Evolutionary conservation across 2,888 invertebrate species (phyloP).

Genomic region (Dryobota labecula): DNA sequence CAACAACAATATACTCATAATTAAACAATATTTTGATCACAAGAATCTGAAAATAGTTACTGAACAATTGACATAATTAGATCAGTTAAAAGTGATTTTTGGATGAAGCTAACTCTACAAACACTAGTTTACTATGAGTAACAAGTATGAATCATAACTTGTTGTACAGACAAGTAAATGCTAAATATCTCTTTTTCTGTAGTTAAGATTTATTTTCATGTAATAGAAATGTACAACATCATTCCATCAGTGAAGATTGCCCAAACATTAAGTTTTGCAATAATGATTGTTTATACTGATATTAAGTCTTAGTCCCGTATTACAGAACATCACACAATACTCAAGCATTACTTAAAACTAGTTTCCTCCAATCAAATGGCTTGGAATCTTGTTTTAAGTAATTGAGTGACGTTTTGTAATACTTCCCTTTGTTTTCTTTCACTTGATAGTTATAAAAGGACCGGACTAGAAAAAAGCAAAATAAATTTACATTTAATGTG

Average conservation of each 20-base stretch:
- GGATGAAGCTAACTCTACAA: constrained; percentile 1
- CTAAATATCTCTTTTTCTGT: constrained; percentile 1
- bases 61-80: background rate
- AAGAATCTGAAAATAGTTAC: constrained; percentile 1
- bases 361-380: no score
- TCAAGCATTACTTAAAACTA: no score
- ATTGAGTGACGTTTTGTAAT: no score
- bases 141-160: constrained; percentile 39
- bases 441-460: background rate
- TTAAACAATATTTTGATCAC: constrained; percentile 13
- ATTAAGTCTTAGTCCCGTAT: no score
- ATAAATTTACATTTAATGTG: background rate
- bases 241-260: background rate
- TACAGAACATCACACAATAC: no score
- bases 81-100: constrained; percentile 3
- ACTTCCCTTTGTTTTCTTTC: background rate
- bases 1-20: background rate
- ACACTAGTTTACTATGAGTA: constrained; percentile 24
- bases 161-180: constrained; percentile 10
- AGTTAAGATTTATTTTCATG: background rate
- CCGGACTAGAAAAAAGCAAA: background rate
- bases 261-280: background rate
- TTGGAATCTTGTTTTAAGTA: no score
- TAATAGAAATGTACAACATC: background rate
- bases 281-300: background rate